Evolutionary conservation across 2,888 invertebrate species (phyloP), one percentile per base, ranked within the genome.

Genomic region (Sturmia bella): DNA sequence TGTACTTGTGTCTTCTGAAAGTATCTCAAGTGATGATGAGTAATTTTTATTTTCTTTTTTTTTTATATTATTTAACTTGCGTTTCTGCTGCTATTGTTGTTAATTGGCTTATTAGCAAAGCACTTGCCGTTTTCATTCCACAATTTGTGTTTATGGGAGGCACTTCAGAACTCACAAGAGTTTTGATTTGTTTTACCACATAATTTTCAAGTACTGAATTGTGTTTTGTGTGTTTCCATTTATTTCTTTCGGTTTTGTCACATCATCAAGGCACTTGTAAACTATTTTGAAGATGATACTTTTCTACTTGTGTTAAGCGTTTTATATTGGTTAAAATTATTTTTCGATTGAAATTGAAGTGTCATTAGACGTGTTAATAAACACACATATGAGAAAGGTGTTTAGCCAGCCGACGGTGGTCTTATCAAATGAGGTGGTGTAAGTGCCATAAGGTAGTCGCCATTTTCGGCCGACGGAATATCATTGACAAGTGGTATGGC

Each of bases 151-250:
- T 54, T 80, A 74, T 48, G 72, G 43, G 27, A 54, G 81, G 68
- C 76, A 77, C 81, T 81, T 77, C 56, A 81, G 32, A 77, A 68
- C 63, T 73, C 81, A 77, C 73, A 73, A 81, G 76, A 56, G 68
- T 61, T 77, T 69, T 54, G 73, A 74, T 82, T 77, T 82, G 63
- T 74, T 74, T 78, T 57, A 78, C 63, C 81, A 81, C 61, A 81
- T 39, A 45, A 74, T 64, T 77, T 57, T 81, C 73, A 63, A 81
- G 81, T 69, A 50, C 54, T 59, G 32, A 32, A 69, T 21, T 41
- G 45, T 56, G 24, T 54, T 63, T 32, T n/a, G 15, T 9, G 11
- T 6, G 41, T 64, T 43, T 45, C 45, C 45, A 24, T 73, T 63
- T 73, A 17, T 57, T 50, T 61, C 52, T 59, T 50, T 61, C 52